phyloP scores from a whole-genome alignment of 2,797 vertebrate genomes.

The Esox masquinongy region DNA sequence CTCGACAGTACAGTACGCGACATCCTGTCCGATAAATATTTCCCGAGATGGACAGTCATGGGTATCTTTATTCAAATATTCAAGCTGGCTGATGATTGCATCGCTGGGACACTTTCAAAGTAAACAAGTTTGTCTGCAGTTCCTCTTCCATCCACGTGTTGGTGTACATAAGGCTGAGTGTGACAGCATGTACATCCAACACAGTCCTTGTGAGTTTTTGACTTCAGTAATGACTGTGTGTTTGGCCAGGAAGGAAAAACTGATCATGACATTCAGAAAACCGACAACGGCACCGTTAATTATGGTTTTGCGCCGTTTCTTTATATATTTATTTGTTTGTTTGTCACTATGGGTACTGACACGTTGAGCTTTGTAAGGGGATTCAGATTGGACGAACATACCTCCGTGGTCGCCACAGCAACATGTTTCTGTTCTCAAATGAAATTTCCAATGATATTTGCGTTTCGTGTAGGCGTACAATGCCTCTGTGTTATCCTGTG shows the following conservation, averaged over 20 bases:
- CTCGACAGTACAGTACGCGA: background rate
- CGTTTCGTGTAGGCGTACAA: no score
- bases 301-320: constrained; percentile 49
- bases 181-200: constrained; percentile 3
- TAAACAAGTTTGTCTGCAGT: constrained; percentile 23
- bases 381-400: background rate
- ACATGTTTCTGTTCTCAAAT: no score
- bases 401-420: no score
- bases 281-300: constrained; percentile 43
- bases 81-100: constrained; percentile 23
- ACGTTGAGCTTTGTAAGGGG: constrained; percentile 41
- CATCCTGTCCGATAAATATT: background rate
- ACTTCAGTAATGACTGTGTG: constrained; percentile 44
- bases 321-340: constrained; percentile 28
- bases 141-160: background rate
- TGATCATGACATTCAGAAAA: constrained; percentile 38
- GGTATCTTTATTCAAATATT: constrained; percentile 16
- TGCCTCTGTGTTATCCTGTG: no score
- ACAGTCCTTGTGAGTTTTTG: constrained; percentile 39
- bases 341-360: constrained; percentile 61
- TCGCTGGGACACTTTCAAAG: constrained; percentile 25
- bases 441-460: no score
- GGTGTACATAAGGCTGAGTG: background rate
- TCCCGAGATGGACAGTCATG: background rate
- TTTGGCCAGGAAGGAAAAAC: constrained; percentile 40